phyloP scores from a whole-genome alignment of 2,888 invertebrate genomes.

The Acrobasis suavella region DNA sequence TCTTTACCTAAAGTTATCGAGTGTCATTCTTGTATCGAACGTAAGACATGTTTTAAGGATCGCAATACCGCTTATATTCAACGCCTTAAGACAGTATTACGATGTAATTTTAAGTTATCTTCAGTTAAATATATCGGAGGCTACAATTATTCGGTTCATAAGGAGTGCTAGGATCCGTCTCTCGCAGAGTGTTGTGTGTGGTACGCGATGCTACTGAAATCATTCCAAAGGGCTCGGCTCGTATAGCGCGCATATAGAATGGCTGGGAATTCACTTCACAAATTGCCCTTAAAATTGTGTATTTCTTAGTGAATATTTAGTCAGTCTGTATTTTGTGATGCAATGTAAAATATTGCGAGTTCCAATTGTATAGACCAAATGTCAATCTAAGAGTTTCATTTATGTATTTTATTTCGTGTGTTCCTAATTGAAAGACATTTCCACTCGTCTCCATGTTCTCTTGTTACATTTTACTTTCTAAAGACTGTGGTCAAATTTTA shows the following conservation, averaged over 20 bases:
- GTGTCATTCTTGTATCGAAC: slow-evolving; percentile 51
- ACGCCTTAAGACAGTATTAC: slow-evolving; percentile 72
- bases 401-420: slow-evolving; percentile 57
- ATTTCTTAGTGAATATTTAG: no score
- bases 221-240: slow-evolving; percentile 58
- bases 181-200: slow-evolving; percentile 32
- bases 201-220: slow-evolving; percentile 51
- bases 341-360: slow-evolving; percentile 41
- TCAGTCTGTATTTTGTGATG: slow-evolving; percentile 32
- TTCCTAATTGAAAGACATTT: slow-evolving; percentile 76
- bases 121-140: slow-evolving; percentile 59
- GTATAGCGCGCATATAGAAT: slow-evolving; percentile 33
- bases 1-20: slow-evolving; percentile 70
- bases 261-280: no score
- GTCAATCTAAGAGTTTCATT: slow-evolving; percentile 52
- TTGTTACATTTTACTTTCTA: slow-evolving; percentile 65
- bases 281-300: no score
- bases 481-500: slow-evolving; percentile 76
- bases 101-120: slow-evolving; percentile 61
- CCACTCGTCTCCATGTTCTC: slow-evolving; percentile 55
- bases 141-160: slow-evolving; percentile 57
- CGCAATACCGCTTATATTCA: slow-evolving; percentile 54
- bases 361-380: slow-evolving; percentile 64
- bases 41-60: slow-evolving; percentile 64
- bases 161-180: slow-evolving; percentile 48